Conservation (phyloP, 2,888 invertebrate species). For the Caenorhabditis afra region DNA sequence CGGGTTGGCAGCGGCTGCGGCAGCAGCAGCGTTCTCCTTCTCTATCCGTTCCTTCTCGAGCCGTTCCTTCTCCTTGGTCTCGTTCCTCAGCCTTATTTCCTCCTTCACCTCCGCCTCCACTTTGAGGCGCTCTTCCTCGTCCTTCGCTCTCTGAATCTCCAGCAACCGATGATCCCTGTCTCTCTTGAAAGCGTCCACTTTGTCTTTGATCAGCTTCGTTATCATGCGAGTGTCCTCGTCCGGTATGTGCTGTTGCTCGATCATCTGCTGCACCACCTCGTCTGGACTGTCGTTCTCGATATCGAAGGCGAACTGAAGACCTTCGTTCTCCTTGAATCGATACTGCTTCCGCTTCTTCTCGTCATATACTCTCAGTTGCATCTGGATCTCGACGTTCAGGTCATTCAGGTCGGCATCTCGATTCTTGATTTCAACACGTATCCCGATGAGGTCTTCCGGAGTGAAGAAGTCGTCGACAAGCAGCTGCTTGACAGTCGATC, state of each 20-base stretch:
- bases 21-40: slow-evolving; percentile 53
- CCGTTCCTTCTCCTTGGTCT: slow-evolving; percentile 65
- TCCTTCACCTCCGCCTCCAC: slow-evolving; percentile 77
- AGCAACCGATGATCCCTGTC: slow-evolving; percentile 77
- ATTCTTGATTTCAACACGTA: slow-evolving; percentile 87
- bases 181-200: slow-evolving; percentile 83
- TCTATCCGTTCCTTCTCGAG: slow-evolving; percentile 77
- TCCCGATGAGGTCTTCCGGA: slow-evolving; percentile 88
- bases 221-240: slow-evolving; percentile 95
- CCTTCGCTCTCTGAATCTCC: slow-evolving; percentile 75
- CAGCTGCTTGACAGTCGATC: slow-evolving; percentile 87
- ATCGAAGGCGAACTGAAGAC: slow-evolving; percentile 98
- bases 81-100: slow-evolving; percentile 70
- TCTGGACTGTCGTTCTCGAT: slow-evolving; percentile 91
- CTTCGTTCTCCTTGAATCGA: slow-evolving; percentile 98
- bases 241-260: slow-evolving; percentile 84
- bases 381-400: slow-evolving; percentile 81
- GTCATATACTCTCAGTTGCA: slow-evolving; percentile 93
- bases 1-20: slow-evolving; percentile 26
- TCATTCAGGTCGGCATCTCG: slow-evolving; percentile 82
- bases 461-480: slow-evolving; percentile 97
- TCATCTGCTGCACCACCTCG: slow-evolving; percentile 92
- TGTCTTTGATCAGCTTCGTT: slow-evolving; percentile 91
- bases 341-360: slow-evolving; percentile 94
- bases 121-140: slow-evolving; percentile 74